A percentile compares a stretch with the other conserved stretches of the same genome.
These are phyloP conservation scores for Aphodius granarius DNA, from an alignment of 2,888 invertebrate genomes.

Conservation along the genomic window DNA sequence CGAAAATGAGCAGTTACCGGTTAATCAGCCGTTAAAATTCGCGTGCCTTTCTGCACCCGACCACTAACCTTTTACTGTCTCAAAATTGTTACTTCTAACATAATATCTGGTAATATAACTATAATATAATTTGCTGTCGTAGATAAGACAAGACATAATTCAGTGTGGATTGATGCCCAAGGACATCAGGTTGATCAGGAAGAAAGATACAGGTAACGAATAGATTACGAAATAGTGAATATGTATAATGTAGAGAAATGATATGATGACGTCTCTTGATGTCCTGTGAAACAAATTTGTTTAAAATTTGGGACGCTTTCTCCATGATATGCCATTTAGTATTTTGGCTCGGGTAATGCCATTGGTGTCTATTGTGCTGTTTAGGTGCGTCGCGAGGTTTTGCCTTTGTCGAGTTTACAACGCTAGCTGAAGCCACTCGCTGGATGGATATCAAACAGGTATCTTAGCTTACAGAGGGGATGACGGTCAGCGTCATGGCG, in stretches of 20 bases:
- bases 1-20: neutral
- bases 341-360: constrained; percentile 50
- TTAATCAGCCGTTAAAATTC: no score
- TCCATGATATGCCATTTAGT: constrained; percentile 38
- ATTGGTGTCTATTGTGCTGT: constrained; percentile 61
- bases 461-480: constrained; percentile 47
- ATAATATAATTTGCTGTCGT: constrained; percentile 36
- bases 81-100: no score
- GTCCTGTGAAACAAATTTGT: constrained; percentile 22
- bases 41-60: no score
- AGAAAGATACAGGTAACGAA: constrained; percentile 78
- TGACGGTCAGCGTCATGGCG: constrained; percentile 24
- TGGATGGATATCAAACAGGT: constrained; percentile 94
- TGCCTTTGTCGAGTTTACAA: constrained; percentile 92
- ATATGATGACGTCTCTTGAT: constrained; percentile 9
- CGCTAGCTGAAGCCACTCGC: constrained; percentile 81
- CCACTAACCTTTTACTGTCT: no score
- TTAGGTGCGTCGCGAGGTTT: constrained; percentile 89
- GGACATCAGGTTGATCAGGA: constrained; percentile 80
- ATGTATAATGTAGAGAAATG: constrained; percentile 9
- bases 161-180: constrained; percentile 74
- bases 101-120: constrained; percentile 14
- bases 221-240: neutral
- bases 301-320: constrained; percentile 58
- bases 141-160: constrained; percentile 79